Evolutionary conservation across 2,113 vertebrate genomes (phyloP).

Genomic region (Nycticebus coucang): DNA sequence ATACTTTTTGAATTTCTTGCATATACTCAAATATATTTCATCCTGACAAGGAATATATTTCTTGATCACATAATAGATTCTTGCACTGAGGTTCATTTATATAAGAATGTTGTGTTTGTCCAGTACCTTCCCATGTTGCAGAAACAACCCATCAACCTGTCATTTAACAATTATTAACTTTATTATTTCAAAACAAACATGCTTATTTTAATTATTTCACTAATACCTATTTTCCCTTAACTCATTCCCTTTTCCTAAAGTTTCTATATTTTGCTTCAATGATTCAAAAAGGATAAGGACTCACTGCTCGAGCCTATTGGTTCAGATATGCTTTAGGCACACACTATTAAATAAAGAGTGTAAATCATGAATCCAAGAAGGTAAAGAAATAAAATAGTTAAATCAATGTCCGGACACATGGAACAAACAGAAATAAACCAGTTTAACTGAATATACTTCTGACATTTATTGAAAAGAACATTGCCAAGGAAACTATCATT

Average conservation of each 20-base stretch:
- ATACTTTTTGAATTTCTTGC: neutral
- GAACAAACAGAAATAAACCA: neutral
- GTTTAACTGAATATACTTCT: neutral
- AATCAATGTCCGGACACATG: neutral
- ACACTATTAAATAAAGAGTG: neutral
- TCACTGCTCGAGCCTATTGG: neutral
- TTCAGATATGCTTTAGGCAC: neutral
- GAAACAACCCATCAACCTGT: neutral
- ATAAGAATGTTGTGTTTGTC: neutral
- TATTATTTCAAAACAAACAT: neutral
- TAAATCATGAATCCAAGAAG: neutral
- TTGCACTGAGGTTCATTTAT: neutral
- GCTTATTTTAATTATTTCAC: neutral
- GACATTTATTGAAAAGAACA: neutral
- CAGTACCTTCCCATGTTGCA: neutral
- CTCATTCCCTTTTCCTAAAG: neutral
- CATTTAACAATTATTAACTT: neutral
- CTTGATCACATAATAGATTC: neutral
- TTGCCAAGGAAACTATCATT: neutral
- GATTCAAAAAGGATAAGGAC: neutral
- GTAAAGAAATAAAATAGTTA: neutral
- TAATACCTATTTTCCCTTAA: accelerated
- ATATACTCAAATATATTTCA: neutral
- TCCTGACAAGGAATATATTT: neutral
- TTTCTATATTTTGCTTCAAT: neutral